phyloP scores from a whole-genome alignment of 2,113 vertebrate species.

The Stercorarius parasiticus region DNA sequence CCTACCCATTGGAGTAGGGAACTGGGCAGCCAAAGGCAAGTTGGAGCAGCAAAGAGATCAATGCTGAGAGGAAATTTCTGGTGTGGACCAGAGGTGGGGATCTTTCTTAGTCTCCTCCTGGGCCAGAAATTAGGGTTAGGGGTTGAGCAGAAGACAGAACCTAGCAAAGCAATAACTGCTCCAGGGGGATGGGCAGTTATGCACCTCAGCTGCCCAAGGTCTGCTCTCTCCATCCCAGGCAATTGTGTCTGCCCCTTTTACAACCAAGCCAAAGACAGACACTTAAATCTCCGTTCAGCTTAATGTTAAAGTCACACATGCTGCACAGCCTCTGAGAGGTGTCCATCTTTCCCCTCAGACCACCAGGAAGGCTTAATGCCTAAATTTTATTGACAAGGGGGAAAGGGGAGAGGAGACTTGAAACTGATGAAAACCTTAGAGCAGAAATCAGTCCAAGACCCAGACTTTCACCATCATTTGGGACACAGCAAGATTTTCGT shows the following conservation, averaged over 20 bases:
- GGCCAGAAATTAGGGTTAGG: neutral
- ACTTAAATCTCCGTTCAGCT: neutral
- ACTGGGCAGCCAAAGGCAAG: neutral
- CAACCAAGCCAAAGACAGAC: neutral
- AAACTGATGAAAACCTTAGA: neutral
- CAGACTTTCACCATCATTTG: neutral
- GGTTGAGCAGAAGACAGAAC: neutral
- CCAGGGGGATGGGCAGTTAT: neutral
- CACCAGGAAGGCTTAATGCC: neutral
- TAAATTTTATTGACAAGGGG: neutral
- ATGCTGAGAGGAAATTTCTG: neutral
- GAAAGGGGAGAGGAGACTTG: neutral
- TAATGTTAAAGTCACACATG: neutral
- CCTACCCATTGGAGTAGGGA: neutral
- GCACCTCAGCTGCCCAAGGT: neutral
- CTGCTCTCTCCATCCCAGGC: neutral
- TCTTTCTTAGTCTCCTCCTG: neutral
- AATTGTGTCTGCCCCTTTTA: neutral
- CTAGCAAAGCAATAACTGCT: rapidly evolving
- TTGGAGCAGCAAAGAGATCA: neutral
- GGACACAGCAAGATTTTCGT: neutral
- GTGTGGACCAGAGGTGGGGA: neutral
- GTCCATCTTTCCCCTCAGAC: neutral
- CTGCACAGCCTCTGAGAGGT: neutral
- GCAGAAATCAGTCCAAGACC: neutral